Evolutionary conservation across 1,140 invertebrate genomes (phyloP).

Genomic region (Charaxes varanes): DNA sequence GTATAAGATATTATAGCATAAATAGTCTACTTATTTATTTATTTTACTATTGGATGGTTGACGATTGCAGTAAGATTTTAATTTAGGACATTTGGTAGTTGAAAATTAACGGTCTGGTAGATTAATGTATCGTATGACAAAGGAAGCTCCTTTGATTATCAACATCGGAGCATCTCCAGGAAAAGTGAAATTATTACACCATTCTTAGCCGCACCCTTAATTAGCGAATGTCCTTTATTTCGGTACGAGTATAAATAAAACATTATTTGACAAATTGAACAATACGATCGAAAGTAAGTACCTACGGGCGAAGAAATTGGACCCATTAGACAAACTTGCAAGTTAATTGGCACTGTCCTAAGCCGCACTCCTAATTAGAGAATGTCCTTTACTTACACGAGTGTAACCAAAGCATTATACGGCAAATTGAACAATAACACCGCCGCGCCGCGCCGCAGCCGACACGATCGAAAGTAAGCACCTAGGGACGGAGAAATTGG

Average conservation of each 20-base stretch:
- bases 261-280: constrained; percentile 28
- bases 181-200: too few relatives aligned
- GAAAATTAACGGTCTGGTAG: too few relatives aligned
- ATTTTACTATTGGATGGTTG: too few relatives aligned
- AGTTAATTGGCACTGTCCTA: too few relatives aligned
- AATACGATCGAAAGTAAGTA: constrained; percentile 29
- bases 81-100: too few relatives aligned
- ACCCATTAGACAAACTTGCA: constrained; percentile 27
- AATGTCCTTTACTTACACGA: constrained; percentile 6
- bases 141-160: background rate
- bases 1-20: too few relatives aligned
- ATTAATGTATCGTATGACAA: background rate
- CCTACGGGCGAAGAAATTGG: constrained; percentile 18
- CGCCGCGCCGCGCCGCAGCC: constrained; percentile 7
- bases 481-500: constrained; percentile 18
- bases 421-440: constrained; percentile 32
- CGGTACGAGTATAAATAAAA: background rate
- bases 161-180: too few relatives aligned
- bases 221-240: constrained; percentile 8
- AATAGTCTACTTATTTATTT: too few relatives aligned
- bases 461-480: constrained; percentile 25
- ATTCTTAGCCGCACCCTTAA: background rate
- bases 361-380: background rate
- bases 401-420: constrained; percentile 13
- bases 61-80: too few relatives aligned